Evolutionary conservation across 2,797 vertebrate species (phyloP), one percentile per base, ranked within the genome.

Genomic region (Dendrocincla tyrannina): DNA sequence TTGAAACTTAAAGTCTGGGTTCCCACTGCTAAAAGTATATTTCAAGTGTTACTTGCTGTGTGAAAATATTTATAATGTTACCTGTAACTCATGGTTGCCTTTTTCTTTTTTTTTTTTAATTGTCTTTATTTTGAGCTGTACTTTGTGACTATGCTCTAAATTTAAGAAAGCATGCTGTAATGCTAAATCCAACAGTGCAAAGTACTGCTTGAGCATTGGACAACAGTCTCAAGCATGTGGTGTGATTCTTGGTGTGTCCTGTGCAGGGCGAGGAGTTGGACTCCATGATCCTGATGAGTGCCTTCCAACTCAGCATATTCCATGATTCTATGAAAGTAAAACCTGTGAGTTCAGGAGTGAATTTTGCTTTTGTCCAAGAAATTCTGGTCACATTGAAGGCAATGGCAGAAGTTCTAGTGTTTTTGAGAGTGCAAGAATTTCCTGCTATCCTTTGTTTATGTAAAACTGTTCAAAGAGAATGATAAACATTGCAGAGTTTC

Each of bases 221-320:
- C 20, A 32, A 13, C 33, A 27, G 24, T 58, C 13, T 70, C 28
- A 52, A 44, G 17, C 58, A 35, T 7, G 33, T 58, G 10, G 4
- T 50, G 14, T 33, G 50, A 64, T 84, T 70, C 37, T 70, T 70
- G 23, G 28, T 8, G 12, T 64, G 37, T 24, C 8, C 17, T 70
- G 14, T 5, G 5, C 0, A 0, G 20, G 24, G 13, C 2, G 28
- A 37, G 37, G 24, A n/a, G 28, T 27, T 33, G 17, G 20, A 50
- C 50, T 76, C 23, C 12, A 8, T 3, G 0, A 44, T 72, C 25
- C 13, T 72, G 12, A 23, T 66, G 7, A 32, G 12, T 24, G 46
- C 17, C 18, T 53, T 72, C 15, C 46, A 41, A 47, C 13, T 41
- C 33, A 66, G 22, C 18, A 17, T 59, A 9, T 59, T 66, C 30